Evolutionary conservation across 2,113 vertebrate species (phyloP).

Genomic region (Tichodroma muraria): DNA sequence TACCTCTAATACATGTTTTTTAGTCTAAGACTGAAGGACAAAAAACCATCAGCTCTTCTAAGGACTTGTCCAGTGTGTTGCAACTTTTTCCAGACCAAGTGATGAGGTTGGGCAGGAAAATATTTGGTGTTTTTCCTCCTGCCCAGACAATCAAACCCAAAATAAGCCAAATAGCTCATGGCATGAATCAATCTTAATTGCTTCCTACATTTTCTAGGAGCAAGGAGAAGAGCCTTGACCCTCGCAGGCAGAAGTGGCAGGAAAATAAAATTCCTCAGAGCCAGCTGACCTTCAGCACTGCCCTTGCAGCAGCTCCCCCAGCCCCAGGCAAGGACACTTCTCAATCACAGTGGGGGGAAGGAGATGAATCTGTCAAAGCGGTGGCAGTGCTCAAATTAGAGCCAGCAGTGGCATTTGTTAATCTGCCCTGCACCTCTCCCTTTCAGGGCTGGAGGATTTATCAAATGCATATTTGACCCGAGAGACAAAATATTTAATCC

Average conservation of each 20-base stretch:
- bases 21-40: background rate
- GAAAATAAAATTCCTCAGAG: slow-evolving; percentile 46
- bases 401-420: background rate
- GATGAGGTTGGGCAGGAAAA: background rate
- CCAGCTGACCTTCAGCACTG: slow-evolving; percentile 50
- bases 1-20: background rate
- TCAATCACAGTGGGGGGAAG: background rate
- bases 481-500: background rate
- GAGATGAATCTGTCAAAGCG: slow-evolving; percentile 31
- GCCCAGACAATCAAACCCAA: background rate
- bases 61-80: background rate
- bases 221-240: slow-evolving; percentile 44
- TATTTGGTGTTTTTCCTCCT: background rate
- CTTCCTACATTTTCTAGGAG: slow-evolving; percentile 46
- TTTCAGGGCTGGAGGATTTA: background rate
- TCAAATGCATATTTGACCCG: background rate
- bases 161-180: slow-evolving; percentile 18
- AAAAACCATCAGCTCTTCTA: background rate
- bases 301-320: slow-evolving; percentile 38
- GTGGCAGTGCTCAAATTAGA: background rate
- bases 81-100: background rate
- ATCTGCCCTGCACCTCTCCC: background rate
- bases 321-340: slow-evolving; percentile 44
- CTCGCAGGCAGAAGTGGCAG: slow-evolving; percentile 22
- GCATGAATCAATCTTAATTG: slow-evolving; percentile 61